Percentiles rank a stretch among this genome's conserved stretches.
Conservation (phyloP, 2,888 invertebrate species). For the Cantharis nigra region DNA sequence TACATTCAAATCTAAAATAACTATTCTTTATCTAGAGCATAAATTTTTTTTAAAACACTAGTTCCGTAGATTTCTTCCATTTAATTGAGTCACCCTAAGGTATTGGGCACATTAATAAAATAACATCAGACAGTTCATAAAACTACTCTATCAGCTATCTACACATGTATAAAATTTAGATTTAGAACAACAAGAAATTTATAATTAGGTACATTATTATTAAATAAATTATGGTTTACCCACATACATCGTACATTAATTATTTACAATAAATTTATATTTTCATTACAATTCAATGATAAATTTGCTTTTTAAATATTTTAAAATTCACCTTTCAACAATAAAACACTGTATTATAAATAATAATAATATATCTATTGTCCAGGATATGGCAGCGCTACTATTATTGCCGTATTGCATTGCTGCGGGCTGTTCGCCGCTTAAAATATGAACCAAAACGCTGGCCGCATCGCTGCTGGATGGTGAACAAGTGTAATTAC, state of each 20-base stretch:
- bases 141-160: conserved; percentile 6
- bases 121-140: background rate
- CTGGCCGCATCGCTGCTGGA: conserved; percentile 60
- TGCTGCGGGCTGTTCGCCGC: conserved; percentile 57
- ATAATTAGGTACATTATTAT: conserved; percentile 12
- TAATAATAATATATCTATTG: conserved; percentile 43
- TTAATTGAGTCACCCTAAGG: background rate
- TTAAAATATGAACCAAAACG: conserved; percentile 63
- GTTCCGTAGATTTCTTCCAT: background rate
- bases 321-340: conserved; percentile 46
- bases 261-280: conserved; percentile 20
- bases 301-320: conserved; percentile 14
- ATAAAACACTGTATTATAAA: conserved; percentile 44
- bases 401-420: conserved; percentile 56
- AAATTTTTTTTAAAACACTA: background rate
- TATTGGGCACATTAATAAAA: background rate
- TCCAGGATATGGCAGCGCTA: conserved; percentile 43
- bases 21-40: background rate
- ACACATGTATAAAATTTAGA: conserved; percentile 28
- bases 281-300: conserved; percentile 16
- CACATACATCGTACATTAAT: conserved; percentile 12
- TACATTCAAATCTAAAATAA: background rate
- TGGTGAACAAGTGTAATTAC: conserved; percentile 89
- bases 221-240: conserved; percentile 10
- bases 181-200: conserved; percentile 21